phyloP scores from a whole-genome alignment of 1,140 invertebrate genomes.

The Ceratina calcarata region DNA sequence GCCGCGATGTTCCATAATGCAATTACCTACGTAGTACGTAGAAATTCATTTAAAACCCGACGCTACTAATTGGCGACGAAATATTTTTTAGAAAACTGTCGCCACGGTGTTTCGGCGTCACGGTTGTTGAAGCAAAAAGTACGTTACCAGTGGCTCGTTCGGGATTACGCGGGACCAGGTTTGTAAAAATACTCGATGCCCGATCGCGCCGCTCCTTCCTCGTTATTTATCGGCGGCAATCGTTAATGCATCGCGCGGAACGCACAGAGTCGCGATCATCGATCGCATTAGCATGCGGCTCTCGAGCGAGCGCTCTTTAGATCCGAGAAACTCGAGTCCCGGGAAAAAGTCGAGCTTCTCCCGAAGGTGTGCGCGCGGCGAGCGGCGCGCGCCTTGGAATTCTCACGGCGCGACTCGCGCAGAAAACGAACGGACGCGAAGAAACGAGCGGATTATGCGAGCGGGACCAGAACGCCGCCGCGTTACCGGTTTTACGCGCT shows the following conservation, averaged over 20 bases:
- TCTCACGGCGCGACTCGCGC: conserved; percentile 50
- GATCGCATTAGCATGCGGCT: conserved; percentile 62
- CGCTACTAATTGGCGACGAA: background rate
- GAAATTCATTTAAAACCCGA: conserved; percentile 25
- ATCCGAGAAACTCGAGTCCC: conserved; percentile 55
- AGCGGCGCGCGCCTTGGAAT: conserved; percentile 44
- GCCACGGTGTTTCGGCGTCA: no score
- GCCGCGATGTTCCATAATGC: conserved; percentile 32
- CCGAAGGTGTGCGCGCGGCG: conserved; percentile 36
- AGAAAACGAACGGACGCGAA: conserved; percentile 26
- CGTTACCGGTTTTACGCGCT: conserved; percentile 42
- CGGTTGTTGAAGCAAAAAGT: background rate
- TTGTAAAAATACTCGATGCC: conserved; percentile 41
- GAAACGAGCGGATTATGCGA: conserved; percentile 23
- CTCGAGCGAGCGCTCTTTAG: conserved; percentile 52
- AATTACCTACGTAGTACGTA: conserved; percentile 28
- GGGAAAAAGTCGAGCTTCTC: conserved; percentile 62
- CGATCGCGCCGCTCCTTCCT: conserved; percentile 16
- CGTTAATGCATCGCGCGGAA: conserved; percentile 51
- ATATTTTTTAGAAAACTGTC: no score
- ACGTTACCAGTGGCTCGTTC: background rate
- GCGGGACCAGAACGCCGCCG: background rate
- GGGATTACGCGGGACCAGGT: background rate
- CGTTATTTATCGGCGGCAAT: conserved; percentile 37
- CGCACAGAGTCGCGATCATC: conserved; percentile 44